Base-by-base conservation (phyloP, 2,888 invertebrate genomes). In the Apoderus coryli region DNA sequence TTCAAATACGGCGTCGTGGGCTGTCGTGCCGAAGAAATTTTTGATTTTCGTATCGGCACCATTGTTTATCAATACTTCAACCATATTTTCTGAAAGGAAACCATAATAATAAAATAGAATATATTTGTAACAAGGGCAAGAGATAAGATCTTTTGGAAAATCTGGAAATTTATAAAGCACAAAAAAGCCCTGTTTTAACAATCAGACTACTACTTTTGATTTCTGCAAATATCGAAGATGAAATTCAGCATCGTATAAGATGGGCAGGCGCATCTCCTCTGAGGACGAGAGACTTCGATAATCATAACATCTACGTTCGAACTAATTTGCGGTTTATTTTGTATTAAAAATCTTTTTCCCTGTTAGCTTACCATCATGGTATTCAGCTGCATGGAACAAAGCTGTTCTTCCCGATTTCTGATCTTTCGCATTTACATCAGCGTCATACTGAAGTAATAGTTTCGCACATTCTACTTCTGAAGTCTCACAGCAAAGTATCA, bases 331-430 rank as follows among this genome's bases (percentile, higher is more conserved):
- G 4, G 23, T 11, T 22, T 10, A 4, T 10, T 22, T 7, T 7
- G 16, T 5, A 16, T 14, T 12, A 28, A 31, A 25, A 26, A 15
- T 15, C 12, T 6, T 5, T 5, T 10, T n/a, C 7, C 6, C 3
- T 13, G 15, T n/a, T 10, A 24, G 40, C 61, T 63, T 52, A 32
- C 48, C 39, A 30, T 49, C 43, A 2, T 58, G 49, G 4, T 56
- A 52, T 2, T 56, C 56, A 0, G 62, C 58, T 0, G 65, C 64
- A 1, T 63, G 44, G 27, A 61, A 65, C 2, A 68, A 33, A 0
- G 67, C 63, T 0, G 67, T 64, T 32, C 62, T 53, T 14, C 68
- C 68, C 34, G 60, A 53, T 31, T 55, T 63, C 24, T 61, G 59
- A 52, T 59, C 60, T 13, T 40, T 38, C 2, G 50, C 27, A 42